Evolutionary conservation across 2,797 vertebrate genomes (phyloP).

Genomic region (Lepus townsendii): DNA sequence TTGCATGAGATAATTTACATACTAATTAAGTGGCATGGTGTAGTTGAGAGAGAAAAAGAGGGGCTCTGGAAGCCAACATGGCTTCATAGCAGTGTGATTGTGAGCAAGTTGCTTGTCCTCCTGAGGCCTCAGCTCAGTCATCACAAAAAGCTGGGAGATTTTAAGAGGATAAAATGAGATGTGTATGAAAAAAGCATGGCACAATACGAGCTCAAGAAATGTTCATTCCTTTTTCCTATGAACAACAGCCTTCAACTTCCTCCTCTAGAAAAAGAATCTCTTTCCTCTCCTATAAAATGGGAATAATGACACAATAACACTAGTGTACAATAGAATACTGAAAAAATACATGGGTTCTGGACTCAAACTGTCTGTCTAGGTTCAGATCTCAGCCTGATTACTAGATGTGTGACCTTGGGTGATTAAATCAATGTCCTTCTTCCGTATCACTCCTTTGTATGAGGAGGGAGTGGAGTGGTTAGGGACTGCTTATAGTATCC

Average conservation of each 20-base stretch:
- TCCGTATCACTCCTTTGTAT: not conserved
- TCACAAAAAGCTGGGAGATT: not conserved
- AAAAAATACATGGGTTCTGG: not conserved
- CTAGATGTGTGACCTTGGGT: not conserved
- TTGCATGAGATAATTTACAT: slow-evolving; percentile 74
- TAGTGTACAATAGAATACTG: not conserved
- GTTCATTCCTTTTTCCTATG: slow-evolving; percentile 6
- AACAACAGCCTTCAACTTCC: not conserved
- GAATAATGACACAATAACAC: not conserved
- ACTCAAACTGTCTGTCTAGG: slow-evolving; percentile 3
- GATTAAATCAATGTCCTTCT: not conserved
- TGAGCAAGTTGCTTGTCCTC: not conserved
- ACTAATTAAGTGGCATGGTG: slow-evolving; percentile 65
- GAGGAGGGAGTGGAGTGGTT: not conserved
- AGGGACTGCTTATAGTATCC: not conserved
- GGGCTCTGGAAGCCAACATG: not conserved
- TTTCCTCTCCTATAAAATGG: slow-evolving; percentile 56
- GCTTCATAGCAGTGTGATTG: not conserved
- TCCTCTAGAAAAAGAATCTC: slow-evolving; percentile 22
- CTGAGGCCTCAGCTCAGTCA: not conserved
- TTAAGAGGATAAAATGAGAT: slow-evolving; percentile 52
- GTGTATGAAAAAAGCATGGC: slow-evolving; percentile 29
- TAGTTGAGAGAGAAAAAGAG: not conserved
- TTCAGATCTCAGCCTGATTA: slow-evolving; percentile 30
- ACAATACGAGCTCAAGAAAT: slow-evolving; percentile 47